Base-by-base conservation (phyloP, 2,113 vertebrate species). In the Lophura nycthemera region DNA sequence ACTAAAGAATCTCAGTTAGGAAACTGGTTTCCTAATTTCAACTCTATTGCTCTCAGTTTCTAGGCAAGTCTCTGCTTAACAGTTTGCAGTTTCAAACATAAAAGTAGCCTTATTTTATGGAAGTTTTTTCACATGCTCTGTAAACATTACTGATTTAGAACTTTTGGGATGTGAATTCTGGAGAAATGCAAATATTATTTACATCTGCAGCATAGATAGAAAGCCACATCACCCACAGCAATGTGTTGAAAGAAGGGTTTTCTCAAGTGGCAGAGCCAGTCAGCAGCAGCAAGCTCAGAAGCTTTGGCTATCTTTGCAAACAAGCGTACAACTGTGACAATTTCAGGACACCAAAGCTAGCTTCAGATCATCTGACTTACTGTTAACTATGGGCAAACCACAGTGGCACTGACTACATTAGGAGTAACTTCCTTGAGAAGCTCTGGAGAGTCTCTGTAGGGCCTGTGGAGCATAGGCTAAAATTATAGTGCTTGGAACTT, bases 1-100 rank as follows among this genome's bases (percentile, higher is more conserved):
- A 79, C 27, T 89, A 77, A 70, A 60, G 24, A 38, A 27, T 59
- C 21, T 80, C 29, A 74, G 1, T 70, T 86, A 86, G 80, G 50
- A 83, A 88, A 71, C 16, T 57, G 10, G 4, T 95, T 88, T 92
- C n/a, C 36, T 64, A 40, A 63, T 70, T 91, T 75, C 69, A 92
- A 71, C 47, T 66, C 60, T 64, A 17, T 30, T 86, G 12, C 12
- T 74, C 22, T 83, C 30, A 47, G 40, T 48, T 73, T 71, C 65
- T 43, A 64, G 32, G 20, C 13, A 89, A 82, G n/a, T 67, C 30
- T 40, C 38, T 80, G 12, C 4, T 6, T 57, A 67, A 54, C 13
- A 85, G 8, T 85, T 83, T 69, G n/a, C 48, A 40, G 17, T 50
- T 70, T 88, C 34, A 74, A 72, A 86, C 90, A 85, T 69, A 77